Evolutionary conservation across 2,888 invertebrate species (phyloP), one percentile per base, ranked within the genome.

Genomic region (Ommatoiulus sabulosus): DNA sequence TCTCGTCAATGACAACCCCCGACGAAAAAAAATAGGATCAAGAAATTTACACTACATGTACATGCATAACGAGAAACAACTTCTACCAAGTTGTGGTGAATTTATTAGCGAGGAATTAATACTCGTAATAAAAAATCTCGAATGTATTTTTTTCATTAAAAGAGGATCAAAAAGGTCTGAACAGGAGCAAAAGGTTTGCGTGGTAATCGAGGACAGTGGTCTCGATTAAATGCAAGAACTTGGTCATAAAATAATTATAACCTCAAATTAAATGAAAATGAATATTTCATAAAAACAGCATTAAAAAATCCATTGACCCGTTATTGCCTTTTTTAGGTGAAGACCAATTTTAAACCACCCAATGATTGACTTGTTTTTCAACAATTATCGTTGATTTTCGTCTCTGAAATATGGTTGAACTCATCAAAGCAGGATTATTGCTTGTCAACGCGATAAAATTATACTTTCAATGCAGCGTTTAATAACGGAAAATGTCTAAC

Each of bases 71-170:
- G 3, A 15, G 80, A 8, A 35, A 12, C 35, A 80, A 12, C 57
- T 57, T 57, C 57, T 57, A 57, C 35, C 80, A 35, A 24, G 15
- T 57, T 10, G 24, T 43, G 35, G 35, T 80, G 35, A 24, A 80
- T 80, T 35, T 80, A 80, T 80, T 80, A 80, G 35, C 80, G 80
- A 80, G 80, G 80, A 35, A 35, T 80, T 80, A 80, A 80, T 35
- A 35, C 10, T 15, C 15, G 35, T 15, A 35, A 80, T 35, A 80
- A 57, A 57, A 80, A 20, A 35, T 35, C 10, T 80, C 10, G 35
- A 10, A 43, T 15, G 35, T 12, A 4, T 80, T 72, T 48, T 72
- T 80, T 80, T 80, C 10, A 80, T 4, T 80, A 10, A 24, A 80
- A 80, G 15, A 43, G 15, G 80, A 43, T 43, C 3, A 35, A 80